Conservation (phyloP, 2,888 invertebrate genomes). For the Xanthia togata region DNA sequence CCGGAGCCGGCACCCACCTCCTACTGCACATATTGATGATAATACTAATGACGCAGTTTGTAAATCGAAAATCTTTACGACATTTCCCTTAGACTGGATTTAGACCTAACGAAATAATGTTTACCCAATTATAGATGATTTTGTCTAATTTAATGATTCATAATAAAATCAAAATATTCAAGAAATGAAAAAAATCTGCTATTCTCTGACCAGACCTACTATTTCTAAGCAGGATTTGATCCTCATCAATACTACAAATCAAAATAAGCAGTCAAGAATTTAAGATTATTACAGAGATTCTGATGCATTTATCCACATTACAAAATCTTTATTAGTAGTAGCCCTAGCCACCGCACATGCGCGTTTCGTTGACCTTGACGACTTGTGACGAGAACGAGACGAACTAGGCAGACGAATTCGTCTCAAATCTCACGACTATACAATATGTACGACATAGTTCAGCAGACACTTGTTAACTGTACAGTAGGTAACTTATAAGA, state of each 20-base stretch:
- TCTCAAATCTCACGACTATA: slow-evolving; percentile 16
- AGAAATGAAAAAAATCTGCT: neutral
- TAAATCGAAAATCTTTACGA: slow-evolving; percentile 8
- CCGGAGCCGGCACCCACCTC: slow-evolving; percentile 81
- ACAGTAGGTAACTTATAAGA: too few species aligned
- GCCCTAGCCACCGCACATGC: slow-evolving; percentile 83
- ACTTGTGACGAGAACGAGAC: slow-evolving; percentile 72
- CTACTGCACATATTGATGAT: slow-evolving; percentile 63
- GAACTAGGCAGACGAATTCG: slow-evolving; percentile 64
- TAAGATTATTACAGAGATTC: slow-evolving; percentile 68
- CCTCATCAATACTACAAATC: neutral
- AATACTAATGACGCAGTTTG: slow-evolving; percentile 57
- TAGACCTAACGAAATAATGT: neutral
- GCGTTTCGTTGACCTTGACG: slow-evolving; percentile 84
- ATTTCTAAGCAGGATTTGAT: neutral
- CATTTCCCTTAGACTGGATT: neutral
- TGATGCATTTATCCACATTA: slow-evolving; percentile 34
- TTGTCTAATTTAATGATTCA: neutral
- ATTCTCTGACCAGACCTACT: neutral
- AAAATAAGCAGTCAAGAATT: slow-evolving; percentile 5
- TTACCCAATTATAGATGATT: neutral
- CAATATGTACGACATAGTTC: neutral
- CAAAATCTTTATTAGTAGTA: slow-evolving; percentile 78
- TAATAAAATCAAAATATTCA: too few species aligned
- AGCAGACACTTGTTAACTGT: neutral